Evolutionary conservation across 2,888 invertebrate species (phyloP).

Genomic region (Limnephilus rhombicus): DNA sequence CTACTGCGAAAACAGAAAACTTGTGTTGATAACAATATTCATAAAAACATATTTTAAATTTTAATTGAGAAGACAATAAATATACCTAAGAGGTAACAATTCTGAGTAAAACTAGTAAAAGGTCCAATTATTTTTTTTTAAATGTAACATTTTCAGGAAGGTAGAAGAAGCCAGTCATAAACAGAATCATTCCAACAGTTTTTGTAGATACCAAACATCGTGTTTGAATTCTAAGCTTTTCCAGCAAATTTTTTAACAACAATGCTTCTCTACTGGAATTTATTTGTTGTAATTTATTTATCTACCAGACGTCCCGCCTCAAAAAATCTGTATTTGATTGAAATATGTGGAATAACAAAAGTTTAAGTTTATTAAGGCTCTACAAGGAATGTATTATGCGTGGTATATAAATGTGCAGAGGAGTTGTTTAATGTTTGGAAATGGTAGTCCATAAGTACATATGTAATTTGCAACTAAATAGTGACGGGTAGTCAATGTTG

Average conservation of each 20-base stretch:
- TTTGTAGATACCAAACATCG: not conserved
- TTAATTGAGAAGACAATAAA: not conserved
- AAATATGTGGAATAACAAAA: not conserved
- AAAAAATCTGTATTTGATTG: not conserved
- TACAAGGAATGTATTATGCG: not conserved
- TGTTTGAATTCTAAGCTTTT: not conserved
- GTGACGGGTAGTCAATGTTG: constrained; percentile 61
- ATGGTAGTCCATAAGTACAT: constrained; percentile 4
- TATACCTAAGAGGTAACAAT: not conserved
- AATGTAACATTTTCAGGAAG: not conserved
- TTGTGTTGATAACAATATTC: not conserved
- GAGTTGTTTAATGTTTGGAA: not conserved
- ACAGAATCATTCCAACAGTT: not conserved
- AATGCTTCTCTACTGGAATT: not conserved
- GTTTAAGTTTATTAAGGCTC: not conserved
- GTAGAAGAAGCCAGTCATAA: not conserved
- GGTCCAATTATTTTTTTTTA: not conserved
- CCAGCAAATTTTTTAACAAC: not conserved
- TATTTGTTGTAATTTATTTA: not conserved
- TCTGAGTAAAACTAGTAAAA: not conserved
- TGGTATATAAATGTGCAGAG: not conserved
- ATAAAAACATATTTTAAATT: not conserved
- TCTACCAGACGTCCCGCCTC: not conserved
- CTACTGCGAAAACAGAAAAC: not conserved
- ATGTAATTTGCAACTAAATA: not conserved